Conservation (phyloP, 2,888 invertebrate genomes). For the Tetragnatha montana region DNA sequence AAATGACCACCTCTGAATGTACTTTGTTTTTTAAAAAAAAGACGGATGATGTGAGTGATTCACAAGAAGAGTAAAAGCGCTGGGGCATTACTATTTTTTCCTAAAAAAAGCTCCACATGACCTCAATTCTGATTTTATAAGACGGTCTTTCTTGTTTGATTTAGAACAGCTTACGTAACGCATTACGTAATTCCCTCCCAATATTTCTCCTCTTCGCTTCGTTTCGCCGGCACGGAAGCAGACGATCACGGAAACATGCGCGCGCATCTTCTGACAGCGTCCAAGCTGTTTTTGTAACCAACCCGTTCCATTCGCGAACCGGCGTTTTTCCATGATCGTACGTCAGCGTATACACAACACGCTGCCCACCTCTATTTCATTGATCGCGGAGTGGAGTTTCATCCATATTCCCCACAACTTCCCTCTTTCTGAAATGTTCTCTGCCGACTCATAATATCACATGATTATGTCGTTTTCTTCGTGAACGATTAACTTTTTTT, state of each 20-base stretch:
- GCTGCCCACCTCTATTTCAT: neutral
- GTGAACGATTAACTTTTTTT: too few relatives aligned
- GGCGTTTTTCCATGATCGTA: neutral
- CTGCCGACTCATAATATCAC: neutral
- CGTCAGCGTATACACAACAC: neutral
- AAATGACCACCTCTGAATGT: too few relatives aligned
- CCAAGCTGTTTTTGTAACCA: neutral
- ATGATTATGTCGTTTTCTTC: too few relatives aligned
- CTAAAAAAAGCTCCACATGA: neutral
- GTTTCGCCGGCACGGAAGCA: neutral
- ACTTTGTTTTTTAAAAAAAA: too few relatives aligned
- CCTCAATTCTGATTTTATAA: neutral
- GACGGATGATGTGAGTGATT: too few relatives aligned
- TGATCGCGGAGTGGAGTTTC: neutral
- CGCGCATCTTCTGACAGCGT: neutral
- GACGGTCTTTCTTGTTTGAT: neutral
- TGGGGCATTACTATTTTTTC: too few relatives aligned
- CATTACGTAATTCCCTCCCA: neutral
- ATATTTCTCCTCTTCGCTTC: neutral
- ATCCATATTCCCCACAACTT: neutral
- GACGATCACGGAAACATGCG: neutral
- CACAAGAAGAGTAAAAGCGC: too few relatives aligned
- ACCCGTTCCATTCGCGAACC: neutral
- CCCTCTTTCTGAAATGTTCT: neutral
- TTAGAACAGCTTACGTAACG: neutral